Evolutionary conservation across 2,113 vertebrate species (phyloP).

Genomic region (Nestor notabilis): DNA sequence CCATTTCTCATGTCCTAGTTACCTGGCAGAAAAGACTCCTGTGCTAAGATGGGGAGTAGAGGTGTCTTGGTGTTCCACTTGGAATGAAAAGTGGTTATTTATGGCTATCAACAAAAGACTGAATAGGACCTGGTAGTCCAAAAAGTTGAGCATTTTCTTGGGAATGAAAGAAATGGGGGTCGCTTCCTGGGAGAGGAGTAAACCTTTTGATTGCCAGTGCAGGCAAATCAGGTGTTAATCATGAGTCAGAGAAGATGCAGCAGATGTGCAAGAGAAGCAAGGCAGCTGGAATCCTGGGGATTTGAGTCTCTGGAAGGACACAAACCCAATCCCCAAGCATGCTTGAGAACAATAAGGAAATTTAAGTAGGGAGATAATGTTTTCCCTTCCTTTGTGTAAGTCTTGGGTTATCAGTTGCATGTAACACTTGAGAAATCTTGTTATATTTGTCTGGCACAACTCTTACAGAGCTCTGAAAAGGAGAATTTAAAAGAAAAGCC

Average conservation of each 20-base stretch:
- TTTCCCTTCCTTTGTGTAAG: background rate
- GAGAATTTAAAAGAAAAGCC: background rate
- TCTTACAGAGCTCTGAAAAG: rapidly evolving
- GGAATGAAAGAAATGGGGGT: background rate
- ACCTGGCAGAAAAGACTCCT: background rate
- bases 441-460: background rate
- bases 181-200: background rate
- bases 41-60: background rate
- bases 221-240: background rate
- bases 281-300: background rate
- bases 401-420: background rate
- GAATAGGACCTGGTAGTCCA: background rate
- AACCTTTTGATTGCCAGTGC: background rate
- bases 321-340: rapidly evolving
- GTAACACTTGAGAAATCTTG: background rate
- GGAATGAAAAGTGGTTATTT: background rate
- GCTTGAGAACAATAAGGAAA: background rate
- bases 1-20: background rate
- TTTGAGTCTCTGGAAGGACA: background rate
- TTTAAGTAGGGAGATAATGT: background rate
- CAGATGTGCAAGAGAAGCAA: background rate
- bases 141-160: background rate
- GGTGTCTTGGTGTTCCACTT: background rate
- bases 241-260: background rate
- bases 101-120: background rate